Evolutionary conservation across 92 coral and sea anemone genomes (phyloP), one percentile per base, ranked within the genome.

Genomic region (Siderastrea radians): DNA sequence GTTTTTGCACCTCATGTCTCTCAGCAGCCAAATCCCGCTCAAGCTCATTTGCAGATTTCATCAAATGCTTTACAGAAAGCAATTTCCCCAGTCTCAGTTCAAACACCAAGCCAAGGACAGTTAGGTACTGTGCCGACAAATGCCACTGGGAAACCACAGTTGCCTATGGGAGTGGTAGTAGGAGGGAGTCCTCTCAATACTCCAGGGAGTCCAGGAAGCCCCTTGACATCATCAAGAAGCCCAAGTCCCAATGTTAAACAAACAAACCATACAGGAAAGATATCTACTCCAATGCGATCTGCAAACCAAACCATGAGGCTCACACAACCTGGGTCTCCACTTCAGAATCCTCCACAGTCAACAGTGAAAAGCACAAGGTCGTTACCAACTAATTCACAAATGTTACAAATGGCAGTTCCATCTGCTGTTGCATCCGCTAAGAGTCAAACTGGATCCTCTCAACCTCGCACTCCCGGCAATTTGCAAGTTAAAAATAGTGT

Each of bases 1-100:
- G 94, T 95, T 17, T 93, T 94, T 68, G 72, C 94, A 62, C 75
- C 88, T 83, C 89, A 89, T 78, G 84, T 75, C 71, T 59, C 89
- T 3, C 82, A 84, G 66, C 74, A 83, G 47, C 74, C 78, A 10
- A 67, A 81, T 51, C 60, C 90, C 47, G 11, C 87, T 48, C 15
- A 81, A 67, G 70, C 85, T 55, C 79, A 78, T 78, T 80, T 68
- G 47, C 92, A 87, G 68, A 64, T 82, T 72, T 44, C 76, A 38
- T 11, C 89, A 45, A 63, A 67, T 53, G 49, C 89, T 46, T 55
- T 85, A 64, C 89, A 85, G 52, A 75, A 75, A 61, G 77, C 76
- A 5, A 17, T 85, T 65, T 65, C 83, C 3, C 49, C 83, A 12
- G 52, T 47, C 3, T 16, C 88, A 47, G 81, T 61, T 71, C 7